Conservation (phyloP, 2,888 invertebrate species). For the Acleris sparsana region DNA sequence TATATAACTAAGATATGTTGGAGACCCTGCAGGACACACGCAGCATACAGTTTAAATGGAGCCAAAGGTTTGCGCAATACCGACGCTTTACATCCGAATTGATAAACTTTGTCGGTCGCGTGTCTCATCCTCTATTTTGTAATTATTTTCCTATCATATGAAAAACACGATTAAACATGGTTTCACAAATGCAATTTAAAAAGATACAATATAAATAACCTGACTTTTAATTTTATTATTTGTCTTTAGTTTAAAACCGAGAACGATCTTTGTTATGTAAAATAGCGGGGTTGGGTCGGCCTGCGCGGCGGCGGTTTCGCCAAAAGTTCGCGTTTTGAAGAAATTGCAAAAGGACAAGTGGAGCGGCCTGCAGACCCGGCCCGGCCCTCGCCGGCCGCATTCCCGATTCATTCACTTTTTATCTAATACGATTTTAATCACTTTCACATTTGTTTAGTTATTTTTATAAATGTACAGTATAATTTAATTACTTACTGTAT, state of each 20-base stretch:
- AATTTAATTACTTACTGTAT: slow-evolving; percentile 61
- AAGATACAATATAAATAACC: neutral
- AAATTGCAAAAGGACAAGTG: slow-evolving; percentile 75
- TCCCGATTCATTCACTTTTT: slow-evolving; percentile 57
- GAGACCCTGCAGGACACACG: slow-evolving; percentile 3
- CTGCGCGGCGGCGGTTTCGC: slow-evolving; percentile 12
- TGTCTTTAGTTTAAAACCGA: no score
- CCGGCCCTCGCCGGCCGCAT: slow-evolving; percentile 48
- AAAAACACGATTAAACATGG: neutral
- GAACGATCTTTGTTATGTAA: slow-evolving; percentile 1
- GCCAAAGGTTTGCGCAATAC: slow-evolving; percentile 71
- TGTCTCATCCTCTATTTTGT: slow-evolving; percentile 48
- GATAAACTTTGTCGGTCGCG: slow-evolving; percentile 81
- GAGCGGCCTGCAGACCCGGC: slow-evolving; percentile 66
- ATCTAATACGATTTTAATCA: slow-evolving; percentile 46
- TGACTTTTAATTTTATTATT: no score
- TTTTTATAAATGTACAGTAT: slow-evolving; percentile 28
- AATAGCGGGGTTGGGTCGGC: no score
- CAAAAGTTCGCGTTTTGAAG: slow-evolving; percentile 59
- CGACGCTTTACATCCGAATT: slow-evolving; percentile 76
- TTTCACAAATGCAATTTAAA: neutral
- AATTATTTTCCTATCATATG: slow-evolving; percentile 18
- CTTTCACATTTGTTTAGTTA: slow-evolving; percentile 39
- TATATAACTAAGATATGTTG: no score
- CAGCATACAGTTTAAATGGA: slow-evolving; percentile 15